Percentiles rank a stretch among this genome's conserved stretches.
phyloP scores from a whole-genome alignment of 1,140 invertebrate genomes.

The Trinorchestia longiramus region DNA sequence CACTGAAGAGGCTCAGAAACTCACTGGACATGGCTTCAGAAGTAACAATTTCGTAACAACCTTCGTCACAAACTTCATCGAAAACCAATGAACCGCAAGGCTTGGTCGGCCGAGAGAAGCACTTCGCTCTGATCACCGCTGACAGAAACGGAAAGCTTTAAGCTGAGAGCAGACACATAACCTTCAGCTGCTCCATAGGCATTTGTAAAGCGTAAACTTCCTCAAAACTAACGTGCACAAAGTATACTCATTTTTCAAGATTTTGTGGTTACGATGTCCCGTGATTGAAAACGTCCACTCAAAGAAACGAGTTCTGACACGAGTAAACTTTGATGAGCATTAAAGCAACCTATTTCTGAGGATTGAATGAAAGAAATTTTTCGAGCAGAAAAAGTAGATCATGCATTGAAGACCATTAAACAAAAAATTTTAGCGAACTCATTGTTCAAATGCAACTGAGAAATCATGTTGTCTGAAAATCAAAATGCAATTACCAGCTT shows the following conservation, averaged over 20 bases:
- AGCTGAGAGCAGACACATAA: not conserved
- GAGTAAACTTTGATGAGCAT: not conserved
- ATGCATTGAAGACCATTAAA: not conserved
- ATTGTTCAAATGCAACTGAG: no score
- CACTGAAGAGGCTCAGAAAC: not conserved
- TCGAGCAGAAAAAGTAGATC: not conserved
- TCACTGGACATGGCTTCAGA: not conserved
- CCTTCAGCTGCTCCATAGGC: not conserved
- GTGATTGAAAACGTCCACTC: not conserved
- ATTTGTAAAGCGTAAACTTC: not conserved
- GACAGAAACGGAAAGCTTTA: not conserved
- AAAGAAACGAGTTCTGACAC: not conserved
- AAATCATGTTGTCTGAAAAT: no score
- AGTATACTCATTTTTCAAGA: not conserved
- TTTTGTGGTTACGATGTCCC: not conserved
- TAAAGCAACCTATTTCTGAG: not conserved
- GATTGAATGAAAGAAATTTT: not conserved
- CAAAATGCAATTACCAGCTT: no score
- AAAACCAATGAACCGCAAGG: constrained; percentile 35
- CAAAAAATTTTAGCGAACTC: not conserved
- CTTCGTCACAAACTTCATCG: constrained; percentile 30
- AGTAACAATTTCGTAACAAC: constrained; percentile 36
- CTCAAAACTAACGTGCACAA: not conserved
- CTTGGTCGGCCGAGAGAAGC: not conserved
- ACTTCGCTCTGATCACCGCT: not conserved